phyloP scores from a whole-genome alignment of 2,797 vertebrate species.

The Falco biarmicus region DNA sequence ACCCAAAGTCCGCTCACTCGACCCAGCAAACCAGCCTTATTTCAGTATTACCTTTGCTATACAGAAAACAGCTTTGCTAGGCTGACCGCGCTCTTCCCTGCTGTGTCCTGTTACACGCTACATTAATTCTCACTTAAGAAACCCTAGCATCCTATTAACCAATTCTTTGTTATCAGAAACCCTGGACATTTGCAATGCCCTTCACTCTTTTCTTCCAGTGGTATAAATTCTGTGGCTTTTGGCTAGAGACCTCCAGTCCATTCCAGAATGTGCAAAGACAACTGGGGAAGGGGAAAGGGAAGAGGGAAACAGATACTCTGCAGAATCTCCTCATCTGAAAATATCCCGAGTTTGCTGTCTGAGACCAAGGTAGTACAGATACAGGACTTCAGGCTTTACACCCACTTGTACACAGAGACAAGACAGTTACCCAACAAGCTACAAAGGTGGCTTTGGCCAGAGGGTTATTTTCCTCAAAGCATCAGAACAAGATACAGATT shows the following conservation, averaged over 20 bases:
- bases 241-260: neutral
- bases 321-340: neutral
- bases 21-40: neutral
- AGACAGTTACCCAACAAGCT: neutral
- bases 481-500: neutral
- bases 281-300: neutral
- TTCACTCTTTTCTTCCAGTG: neutral
- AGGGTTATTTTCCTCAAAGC: neutral
- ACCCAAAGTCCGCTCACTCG: neutral
- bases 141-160: neutral
- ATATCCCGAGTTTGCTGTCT: neutral
- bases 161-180: neutral
- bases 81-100: neutral
- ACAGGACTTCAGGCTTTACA: neutral
- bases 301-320: neutral
- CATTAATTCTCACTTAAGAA: slow-evolving; percentile 15
- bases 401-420: neutral
- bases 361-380: neutral
- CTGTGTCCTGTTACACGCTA: neutral
- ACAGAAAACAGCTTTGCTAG: neutral
- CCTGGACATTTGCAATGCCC: neutral
- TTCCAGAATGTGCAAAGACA: neutral
- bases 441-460: neutral
- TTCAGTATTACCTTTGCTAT: neutral
- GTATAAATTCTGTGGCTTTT: neutral